Evolutionary conservation across 1,140 invertebrate genomes (phyloP).

Genomic region (Drosophila sucinea): DNA sequence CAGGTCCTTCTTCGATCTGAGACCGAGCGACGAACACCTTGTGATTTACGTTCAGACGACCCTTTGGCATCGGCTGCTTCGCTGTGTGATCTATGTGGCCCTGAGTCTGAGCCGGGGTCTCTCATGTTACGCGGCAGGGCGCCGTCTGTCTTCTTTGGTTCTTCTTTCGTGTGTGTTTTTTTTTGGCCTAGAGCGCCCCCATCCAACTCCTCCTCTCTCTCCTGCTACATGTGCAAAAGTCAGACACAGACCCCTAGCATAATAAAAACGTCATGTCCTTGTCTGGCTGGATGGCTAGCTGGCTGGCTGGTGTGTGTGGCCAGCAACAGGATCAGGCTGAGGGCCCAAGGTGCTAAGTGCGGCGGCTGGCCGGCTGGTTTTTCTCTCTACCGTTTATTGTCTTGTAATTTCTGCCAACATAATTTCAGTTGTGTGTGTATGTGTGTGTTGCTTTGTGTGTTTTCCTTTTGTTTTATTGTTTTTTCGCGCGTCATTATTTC

Average conservation of each 20-base stretch:
- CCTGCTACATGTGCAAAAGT: constrained; percentile 42
- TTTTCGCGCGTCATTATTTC: constrained; percentile 77
- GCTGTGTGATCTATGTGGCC: constrained; percentile 53
- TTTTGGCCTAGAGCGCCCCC: constrained; percentile 19
- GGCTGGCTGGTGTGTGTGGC: constrained; percentile 52
- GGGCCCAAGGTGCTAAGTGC: constrained; percentile 70
- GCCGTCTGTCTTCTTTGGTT: constrained; percentile 45
- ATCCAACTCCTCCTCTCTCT: neutral
- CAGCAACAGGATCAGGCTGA: constrained; percentile 46
- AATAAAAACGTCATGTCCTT: constrained; percentile 80
- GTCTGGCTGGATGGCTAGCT: constrained; percentile 41
- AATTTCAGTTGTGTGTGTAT: constrained; percentile 30
- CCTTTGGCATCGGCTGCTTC: constrained; percentile 41
- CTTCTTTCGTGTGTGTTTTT: constrained; percentile 13
- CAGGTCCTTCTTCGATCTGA: neutral
- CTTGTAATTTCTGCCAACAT: constrained; percentile 67
- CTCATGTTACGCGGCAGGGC: constrained; percentile 67
- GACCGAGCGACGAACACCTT: constrained; percentile 55
- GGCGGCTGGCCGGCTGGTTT: constrained; percentile 62
- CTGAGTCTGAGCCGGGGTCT: neutral
- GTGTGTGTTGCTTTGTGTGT: constrained; percentile 9
- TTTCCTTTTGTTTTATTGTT: constrained; percentile 73
- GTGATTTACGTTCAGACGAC: constrained; percentile 67
- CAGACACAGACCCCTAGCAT: constrained; percentile 43
- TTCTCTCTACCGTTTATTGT: constrained; percentile 55